phyloP scores from a whole-genome alignment of 1,140 invertebrate genomes.

The Batillaria attramentaria region DNA sequence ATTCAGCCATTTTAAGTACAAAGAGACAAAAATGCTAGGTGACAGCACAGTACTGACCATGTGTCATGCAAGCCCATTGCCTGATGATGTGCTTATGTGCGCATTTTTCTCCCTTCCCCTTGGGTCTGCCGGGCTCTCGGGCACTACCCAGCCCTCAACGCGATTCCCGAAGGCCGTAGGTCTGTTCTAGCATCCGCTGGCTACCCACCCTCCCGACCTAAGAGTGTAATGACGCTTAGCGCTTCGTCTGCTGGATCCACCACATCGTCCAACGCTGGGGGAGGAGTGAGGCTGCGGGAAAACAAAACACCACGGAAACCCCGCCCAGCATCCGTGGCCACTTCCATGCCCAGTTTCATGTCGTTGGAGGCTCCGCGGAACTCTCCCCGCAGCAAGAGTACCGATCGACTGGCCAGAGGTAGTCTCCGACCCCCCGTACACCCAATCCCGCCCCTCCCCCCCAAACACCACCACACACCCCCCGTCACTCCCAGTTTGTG shows the following conservation, averaged over 20 bases:
- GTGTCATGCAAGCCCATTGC: neutral
- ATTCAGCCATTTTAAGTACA: no score
- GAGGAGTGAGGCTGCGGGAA: constrained; percentile 55
- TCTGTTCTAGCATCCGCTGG: constrained; percentile 66
- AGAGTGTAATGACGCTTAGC: constrained; percentile 56
- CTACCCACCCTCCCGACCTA: constrained; percentile 54
- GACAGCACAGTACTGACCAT: constrained; percentile 1
- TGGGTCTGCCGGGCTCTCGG: constrained; percentile 11
- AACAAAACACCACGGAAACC: constrained; percentile 58
- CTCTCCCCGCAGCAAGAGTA: constrained; percentile 60
- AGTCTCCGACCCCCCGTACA: neutral
- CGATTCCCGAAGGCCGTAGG: constrained; percentile 66
- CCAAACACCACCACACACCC: no score
- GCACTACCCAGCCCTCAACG: constrained; percentile 57
- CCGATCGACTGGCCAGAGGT: constrained; percentile 63
- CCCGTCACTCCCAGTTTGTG: no score
- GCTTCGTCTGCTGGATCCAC: constrained; percentile 22
- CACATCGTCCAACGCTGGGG: neutral
- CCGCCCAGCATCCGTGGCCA: constrained; percentile 62
- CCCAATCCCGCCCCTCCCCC: neutral
- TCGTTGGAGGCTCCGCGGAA: constrained; percentile 41
- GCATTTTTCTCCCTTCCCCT: constrained; percentile 35
- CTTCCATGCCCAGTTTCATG: constrained; percentile 64
- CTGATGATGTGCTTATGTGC: constrained; percentile 26
- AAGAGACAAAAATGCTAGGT: no score